Conservation (phyloP, 2,888 invertebrate genomes). For the Gandaritis pyraliata region DNA sequence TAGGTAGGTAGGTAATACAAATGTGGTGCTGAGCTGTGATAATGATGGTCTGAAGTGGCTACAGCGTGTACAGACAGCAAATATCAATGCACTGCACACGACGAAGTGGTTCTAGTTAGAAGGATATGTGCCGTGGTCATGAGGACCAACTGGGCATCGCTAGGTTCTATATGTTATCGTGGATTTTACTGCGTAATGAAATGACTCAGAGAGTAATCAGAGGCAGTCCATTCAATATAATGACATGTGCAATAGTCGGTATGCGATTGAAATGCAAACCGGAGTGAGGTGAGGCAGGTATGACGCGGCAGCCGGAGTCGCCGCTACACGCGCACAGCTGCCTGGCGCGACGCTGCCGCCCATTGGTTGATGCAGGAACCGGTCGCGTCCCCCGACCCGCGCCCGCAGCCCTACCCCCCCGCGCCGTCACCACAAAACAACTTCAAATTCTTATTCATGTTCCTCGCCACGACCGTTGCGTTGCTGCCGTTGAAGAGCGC, state of each 20-base stretch:
- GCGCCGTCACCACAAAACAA: conserved; percentile 65
- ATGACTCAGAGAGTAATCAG: conserved; percentile 65
- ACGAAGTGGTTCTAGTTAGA: conserved; percentile 24
- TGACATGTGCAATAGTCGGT: conserved; percentile 59
- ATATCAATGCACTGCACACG: conserved; percentile 50
- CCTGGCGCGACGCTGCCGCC: conserved; percentile 69
- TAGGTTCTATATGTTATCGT: conserved; percentile 44
- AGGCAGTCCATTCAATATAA: conserved; percentile 72
- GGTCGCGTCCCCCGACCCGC: conserved; percentile 57
- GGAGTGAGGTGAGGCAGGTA: conserved; percentile 65
- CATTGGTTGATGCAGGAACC: conserved; percentile 75
- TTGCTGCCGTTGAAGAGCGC: conserved; percentile 74
- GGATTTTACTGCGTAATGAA: conserved; percentile 50
- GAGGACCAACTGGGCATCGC: conserved; percentile 40
- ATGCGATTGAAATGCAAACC: conserved; percentile 67
- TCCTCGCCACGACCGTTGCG: conserved; percentile 80
- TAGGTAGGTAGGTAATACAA: conserved; percentile 30
- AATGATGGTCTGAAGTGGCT: conserved; percentile 34
- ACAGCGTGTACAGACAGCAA: conserved; percentile 38
- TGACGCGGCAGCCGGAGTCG: conserved; percentile 64
- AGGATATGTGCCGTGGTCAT: conserved; percentile 25
- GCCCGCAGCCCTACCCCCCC: conserved; percentile 54
- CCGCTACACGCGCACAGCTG: conserved; percentile 72
- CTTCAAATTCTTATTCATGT: conserved; percentile 83
- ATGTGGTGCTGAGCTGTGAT: conserved; percentile 41